Evolutionary conservation across 2,797 vertebrate species (phyloP), one percentile per base, ranked within the genome.

Genomic region (Pterois miles): DNA sequence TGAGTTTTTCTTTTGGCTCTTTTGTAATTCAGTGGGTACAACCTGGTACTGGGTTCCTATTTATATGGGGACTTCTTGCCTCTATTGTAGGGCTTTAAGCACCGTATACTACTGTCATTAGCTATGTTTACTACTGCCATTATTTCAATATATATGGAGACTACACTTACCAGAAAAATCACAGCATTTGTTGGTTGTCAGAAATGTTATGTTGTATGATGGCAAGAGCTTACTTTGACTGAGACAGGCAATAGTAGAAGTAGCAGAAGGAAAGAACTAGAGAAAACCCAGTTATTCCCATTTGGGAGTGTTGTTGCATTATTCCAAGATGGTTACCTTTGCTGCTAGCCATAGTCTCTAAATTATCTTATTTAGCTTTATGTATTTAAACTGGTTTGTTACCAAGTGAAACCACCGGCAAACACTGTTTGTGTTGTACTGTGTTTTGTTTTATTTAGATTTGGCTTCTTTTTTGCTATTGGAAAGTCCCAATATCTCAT

Each of bases 1-100:
- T 38, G 40, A 74, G 43, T 38, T 25, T 2, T 56, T 65, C 52
- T 74, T 75, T 12, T 66, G 46, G 2, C 60, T 71, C n/a, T 53
- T n/a, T n/a, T 60, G 9, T 18, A 52, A 54, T 57, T 71, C 11
- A 40, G 4, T 75, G 12, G 12, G 52, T 33, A 46, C 38, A 38
- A 7, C 18, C 14, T 57, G 29, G 3, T 27, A 29, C 16, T 63
- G 22, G 18, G 8, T 63, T 71, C 33, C 48, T 10, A 5, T 38
- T 53, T 52, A 12, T 8, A 12, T 20, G 6, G 5, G 5, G 8
- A 4, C 22, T n/a, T 54, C 0, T 14, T 43, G 10, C 9, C 43
- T 53, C 7, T 40, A 5, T 72, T 9, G 5, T 11, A 8, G 22
- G 33, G 13, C 22, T 16, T 53, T 38, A 6, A 34, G 7, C 12